phyloP scores from a whole-genome alignment of 2,113 vertebrate species.

The Smithornis capensis region DNA sequence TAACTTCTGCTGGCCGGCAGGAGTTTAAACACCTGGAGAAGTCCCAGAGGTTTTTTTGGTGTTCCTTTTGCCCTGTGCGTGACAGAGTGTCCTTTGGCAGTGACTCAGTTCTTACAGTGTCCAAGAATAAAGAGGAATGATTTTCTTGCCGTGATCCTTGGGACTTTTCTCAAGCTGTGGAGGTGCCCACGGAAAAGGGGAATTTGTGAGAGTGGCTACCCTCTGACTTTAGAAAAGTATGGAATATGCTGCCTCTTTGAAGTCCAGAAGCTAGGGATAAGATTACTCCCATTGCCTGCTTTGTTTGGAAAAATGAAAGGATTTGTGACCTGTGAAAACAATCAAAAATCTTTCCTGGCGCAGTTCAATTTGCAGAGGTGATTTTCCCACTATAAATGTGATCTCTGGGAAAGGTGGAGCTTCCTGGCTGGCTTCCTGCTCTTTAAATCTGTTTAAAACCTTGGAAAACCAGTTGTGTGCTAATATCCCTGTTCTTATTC shows the following conservation, averaged over 20 bases:
- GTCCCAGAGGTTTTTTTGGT: not conserved
- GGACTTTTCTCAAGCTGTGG: not conserved
- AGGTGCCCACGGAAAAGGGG: not conserved
- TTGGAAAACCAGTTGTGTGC: accelerated
- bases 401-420: not conserved
- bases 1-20: not conserved
- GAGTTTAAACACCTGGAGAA: not conserved
- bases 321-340: not conserved
- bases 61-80: not conserved
- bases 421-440: not conserved
- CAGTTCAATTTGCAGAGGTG: not conserved
- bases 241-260: not conserved
- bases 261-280: not conserved
- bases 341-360: not conserved
- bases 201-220: too few relatives aligned
- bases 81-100: not conserved
- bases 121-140: not conserved
- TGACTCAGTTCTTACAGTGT: not conserved
- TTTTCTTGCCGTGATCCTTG: not conserved
- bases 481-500: not conserved
- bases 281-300: accelerated
- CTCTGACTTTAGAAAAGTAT: not conserved
- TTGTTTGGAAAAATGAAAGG: accelerated
- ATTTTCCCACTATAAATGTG: accelerated
- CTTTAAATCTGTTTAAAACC: not conserved